Percentiles rank a stretch among this genome's conserved stretches.
Evolutionary conservation across 2,888 invertebrate species (phyloP).

Genomic region (Apotomis turbidana): DNA sequence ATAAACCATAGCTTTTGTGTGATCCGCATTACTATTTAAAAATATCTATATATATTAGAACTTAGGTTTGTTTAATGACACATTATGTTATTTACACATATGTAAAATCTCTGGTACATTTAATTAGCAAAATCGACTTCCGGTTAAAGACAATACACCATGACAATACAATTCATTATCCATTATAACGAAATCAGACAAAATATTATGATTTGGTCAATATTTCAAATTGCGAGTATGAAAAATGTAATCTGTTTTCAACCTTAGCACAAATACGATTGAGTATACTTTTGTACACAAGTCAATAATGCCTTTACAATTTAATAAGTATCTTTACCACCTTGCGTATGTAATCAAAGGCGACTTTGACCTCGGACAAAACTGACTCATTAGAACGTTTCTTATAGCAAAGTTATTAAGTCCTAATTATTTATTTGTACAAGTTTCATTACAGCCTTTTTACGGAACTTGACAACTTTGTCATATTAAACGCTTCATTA

Average conservation of each 20-base stretch:
- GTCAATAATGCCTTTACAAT: constrained; percentile 1
- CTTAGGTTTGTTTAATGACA: neutral
- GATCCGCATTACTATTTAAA: neutral
- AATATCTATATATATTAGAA: constrained; percentile 4
- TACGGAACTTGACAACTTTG: constrained; percentile 24
- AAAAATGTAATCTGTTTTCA: constrained; percentile 12
- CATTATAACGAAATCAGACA: neutral
- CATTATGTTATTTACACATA: neutral
- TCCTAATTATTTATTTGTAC: constrained; percentile 38
- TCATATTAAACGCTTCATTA: constrained; percentile 5
- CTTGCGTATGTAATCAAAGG: constrained; percentile 3
- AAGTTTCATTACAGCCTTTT: constrained; percentile 41
- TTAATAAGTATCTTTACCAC: constrained; percentile 1
- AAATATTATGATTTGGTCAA: constrained; percentile 1
- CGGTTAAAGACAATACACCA: constrained; percentile 1
- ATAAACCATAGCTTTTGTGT: constrained; percentile 23
- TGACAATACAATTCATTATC: constrained; percentile 10
- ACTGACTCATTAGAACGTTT: constrained; percentile 11
- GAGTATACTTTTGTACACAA: constrained; percentile 1
- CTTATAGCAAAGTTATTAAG: constrained; percentile 19
- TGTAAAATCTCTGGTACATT: neutral
- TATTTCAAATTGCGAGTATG: constrained; percentile 5
- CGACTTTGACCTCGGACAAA: neutral
- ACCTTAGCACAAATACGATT: constrained; percentile 6
- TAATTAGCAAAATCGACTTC: constrained; percentile 4